Base-by-base conservation (phyloP, 1,140 invertebrate species). In the Paraescarpia echinospica region DNA sequence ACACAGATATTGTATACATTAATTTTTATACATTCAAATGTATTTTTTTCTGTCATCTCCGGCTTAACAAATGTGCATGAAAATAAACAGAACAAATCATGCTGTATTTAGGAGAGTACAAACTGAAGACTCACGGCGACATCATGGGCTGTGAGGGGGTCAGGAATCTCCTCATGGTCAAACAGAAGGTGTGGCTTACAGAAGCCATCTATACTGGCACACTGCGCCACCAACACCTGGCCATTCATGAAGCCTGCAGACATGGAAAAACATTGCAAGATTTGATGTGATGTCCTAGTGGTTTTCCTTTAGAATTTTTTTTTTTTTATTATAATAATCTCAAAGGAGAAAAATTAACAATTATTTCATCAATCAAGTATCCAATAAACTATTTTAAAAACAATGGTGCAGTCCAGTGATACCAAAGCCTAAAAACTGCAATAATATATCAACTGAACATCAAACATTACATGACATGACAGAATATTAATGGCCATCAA, bases 211-310 rank as follows among this genome's bases (percentile, higher is more conserved):
- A 95, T 94, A 33, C 93, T 91, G n/a, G 94, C 92, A 4, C 92
- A 92, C 18, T 94, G 92, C n/a, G 93, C 93, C 27, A 93, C 93
- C 90, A 95, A 51, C 18, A 94, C 92, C 92, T 95, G 94, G 0
- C 95, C 95, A 92, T 95, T 95, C 22, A 92, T 93, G 33, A 94
- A 93, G 90, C 93, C 95, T 94, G 92, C 12, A 77, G 18, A 77
- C 59, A 77, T 18, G 4, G 8, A 77, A 12, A 41, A 4, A 41
- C 41, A 12, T 41, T 41, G 41, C 4, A 41, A 4, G 4, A 4
- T 12, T 41, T 41, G 41, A 41, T 41, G 41, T 41, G 12, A 41
- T 41, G 41, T 6, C 41, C 12, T 4, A 41, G 41, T 12, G 12
- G 12, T 41, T 41, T 41, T 41, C 41, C 41, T 41, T 41, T 41